Evolutionary conservation across 2,888 invertebrate species (phyloP), one percentile per base, ranked within the genome.

Genomic region (Lasius fuliginosus): DNA sequence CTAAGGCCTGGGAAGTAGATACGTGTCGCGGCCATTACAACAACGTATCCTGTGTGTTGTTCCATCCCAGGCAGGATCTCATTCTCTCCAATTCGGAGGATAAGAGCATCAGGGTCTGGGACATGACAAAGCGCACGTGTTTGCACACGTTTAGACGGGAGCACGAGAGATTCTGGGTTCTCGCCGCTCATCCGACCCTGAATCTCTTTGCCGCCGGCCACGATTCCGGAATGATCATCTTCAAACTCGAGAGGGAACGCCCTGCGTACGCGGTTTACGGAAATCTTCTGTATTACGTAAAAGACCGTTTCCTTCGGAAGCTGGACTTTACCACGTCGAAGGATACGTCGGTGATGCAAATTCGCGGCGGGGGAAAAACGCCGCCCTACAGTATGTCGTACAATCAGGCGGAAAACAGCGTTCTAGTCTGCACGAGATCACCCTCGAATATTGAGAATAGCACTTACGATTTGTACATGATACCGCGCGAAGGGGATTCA

Each of bases 181-280:
- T 99, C 88, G 97, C 98, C 0, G 97, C 99, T 0, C 99, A 99
- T 95, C 99, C 99, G 0, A 97, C 97, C 0, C 95, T 99, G 67
- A 99, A 99, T 95, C 95, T 99, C 71, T 99, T 99, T 95, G 99
- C 99, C 30, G 99, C 99, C n/a, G 99, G 99, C 0, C 99, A 99
- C 95, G 99, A 99, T 95, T 97, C 98, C 60, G 99, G 99, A 89
- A 98, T 98, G 98, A 97, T 98, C n/a, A 97, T 96, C 11, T 96
- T 96, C 68, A 97, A 98, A 95, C 95, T 99, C 92, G 99, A 99
- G 94, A 96, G 99, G 74, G 99, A 99, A 95, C 96, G 99, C 42
- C 99, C 99, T 0, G 99, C 99, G 0, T 99, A 98, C 94, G 98
- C 99, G 5, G 97, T 99, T 0, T 98, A 99, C 93, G 98, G 98